Conservation (phyloP, 2,113 vertebrate genomes). For the Caranx ignobilis region DNA sequence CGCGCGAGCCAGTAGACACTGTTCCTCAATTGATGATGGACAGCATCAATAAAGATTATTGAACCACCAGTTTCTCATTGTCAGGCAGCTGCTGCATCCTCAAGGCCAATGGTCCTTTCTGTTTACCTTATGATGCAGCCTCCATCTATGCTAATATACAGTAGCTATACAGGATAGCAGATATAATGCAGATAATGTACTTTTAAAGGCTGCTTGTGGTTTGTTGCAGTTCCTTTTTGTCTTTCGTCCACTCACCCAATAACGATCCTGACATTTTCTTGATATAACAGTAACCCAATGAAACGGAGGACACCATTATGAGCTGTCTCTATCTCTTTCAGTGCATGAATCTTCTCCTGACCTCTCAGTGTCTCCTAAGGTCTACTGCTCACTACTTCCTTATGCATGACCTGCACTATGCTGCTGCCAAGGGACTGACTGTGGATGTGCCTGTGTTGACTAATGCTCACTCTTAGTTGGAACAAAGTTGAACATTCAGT, state of each 20-base stretch:
- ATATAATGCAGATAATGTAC: not conserved
- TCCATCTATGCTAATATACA: not conserved
- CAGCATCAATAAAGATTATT: constrained; percentile 32
- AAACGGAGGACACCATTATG: not conserved
- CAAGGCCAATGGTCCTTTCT: constrained; percentile 32
- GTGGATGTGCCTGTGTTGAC: constrained; percentile 42
- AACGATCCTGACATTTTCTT: not conserved
- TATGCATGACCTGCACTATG: constrained; percentile 60
- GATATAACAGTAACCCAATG: constrained; percentile 4
- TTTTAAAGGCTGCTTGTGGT: not conserved
- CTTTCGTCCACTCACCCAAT: not conserved
- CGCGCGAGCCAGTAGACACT: not conserved
- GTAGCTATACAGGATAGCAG: not conserved
- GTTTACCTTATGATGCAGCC: not conserved
- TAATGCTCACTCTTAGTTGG: constrained; percentile 50
- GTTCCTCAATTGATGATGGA: constrained; percentile 38
- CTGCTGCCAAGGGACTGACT: constrained; percentile 39
- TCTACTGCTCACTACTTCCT: constrained; percentile 35
- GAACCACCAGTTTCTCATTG: constrained; percentile 41
- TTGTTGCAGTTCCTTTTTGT: not conserved
- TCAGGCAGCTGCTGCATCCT: constrained; percentile 30
- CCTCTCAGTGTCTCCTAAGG: constrained; percentile 23
- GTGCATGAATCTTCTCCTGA: constrained; percentile 7
- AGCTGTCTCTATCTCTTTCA: not conserved
- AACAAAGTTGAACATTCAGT: constrained; percentile 61